A percentile compares a stretch with the other conserved stretches of the same genome.
phyloP scores from a whole-genome alignment of 64 coral and sea anemone species.

The Montipora capricornis region DNA sequence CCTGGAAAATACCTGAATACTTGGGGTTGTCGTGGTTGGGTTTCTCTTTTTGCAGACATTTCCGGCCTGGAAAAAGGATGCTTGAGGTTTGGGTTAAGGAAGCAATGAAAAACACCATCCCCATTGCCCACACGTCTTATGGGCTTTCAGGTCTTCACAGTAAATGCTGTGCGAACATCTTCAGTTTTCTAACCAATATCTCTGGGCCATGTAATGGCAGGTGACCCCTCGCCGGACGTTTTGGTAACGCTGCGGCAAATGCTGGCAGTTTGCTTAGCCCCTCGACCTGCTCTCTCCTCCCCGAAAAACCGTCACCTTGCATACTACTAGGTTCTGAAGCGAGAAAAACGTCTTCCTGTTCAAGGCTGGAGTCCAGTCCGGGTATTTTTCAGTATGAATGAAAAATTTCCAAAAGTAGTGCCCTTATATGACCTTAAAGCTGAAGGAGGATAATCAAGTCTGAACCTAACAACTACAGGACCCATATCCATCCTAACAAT shows the following conservation, averaged over 20 bases:
- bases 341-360: not conserved
- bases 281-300: slow-evolving; percentile 27
- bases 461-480: too few species aligned
- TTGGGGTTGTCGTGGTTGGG: not conserved
- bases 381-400: too few species aligned
- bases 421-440: too few species aligned
- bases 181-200: not conserved
- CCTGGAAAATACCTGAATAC: slow-evolving; percentile 22
- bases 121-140: slow-evolving; percentile 43
- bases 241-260: not conserved
- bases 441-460: too few species aligned
- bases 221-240: not conserved
- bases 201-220: slow-evolving; percentile 32
- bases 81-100: not conserved
- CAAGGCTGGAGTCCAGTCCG: not conserved
- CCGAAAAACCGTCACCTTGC: slow-evolving; percentile 53
- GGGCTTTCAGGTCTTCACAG: slow-evolving; percentile 39
- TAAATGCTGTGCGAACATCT: not conserved
- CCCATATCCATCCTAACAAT: too few species aligned
- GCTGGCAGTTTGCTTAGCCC: slow-evolving; percentile 2
- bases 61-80: not conserved
- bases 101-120: slow-evolving; percentile 49
- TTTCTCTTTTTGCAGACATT: not conserved
- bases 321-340: slow-evolving; percentile 15
- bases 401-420: too few species aligned